Conservation (phyloP, 2,113 vertebrate genomes). For the Plotosus lineatus region DNA sequence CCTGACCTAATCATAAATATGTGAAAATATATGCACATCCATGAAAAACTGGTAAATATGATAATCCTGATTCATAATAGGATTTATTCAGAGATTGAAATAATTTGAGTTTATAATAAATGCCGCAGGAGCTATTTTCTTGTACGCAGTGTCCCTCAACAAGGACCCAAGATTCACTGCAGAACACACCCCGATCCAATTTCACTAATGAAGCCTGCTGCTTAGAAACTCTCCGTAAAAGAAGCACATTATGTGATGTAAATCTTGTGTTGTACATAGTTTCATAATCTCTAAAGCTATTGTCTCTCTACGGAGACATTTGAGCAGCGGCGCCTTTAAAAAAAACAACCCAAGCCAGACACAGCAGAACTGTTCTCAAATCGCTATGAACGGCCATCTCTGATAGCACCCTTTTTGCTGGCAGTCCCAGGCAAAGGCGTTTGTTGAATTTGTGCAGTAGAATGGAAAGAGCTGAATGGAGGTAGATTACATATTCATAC, state of each 20-base stretch:
- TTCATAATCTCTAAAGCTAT: conserved; percentile 18
- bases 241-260: neutral
- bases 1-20: too few relatives aligned
- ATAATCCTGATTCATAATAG: neutral
- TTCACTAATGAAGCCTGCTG: neutral
- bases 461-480: conserved; percentile 69
- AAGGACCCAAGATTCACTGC: neutral
- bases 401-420: conserved; percentile 25
- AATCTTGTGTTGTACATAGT: conserved; percentile 23
- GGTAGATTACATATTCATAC: conserved; percentile 73
- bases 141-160: neutral
- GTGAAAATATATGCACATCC: neutral
- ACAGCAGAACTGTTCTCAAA: conserved; percentile 18
- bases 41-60: neutral
- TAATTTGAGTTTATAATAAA: neutral
- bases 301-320: conserved; percentile 3
- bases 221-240: neutral
- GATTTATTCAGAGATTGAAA: neutral
- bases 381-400: conserved; percentile 1
- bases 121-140: neutral
- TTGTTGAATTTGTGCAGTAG: conserved; percentile 39
- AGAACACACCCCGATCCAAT: neutral
- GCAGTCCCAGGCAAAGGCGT: conserved; percentile 28
- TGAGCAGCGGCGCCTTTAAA: conserved; percentile 24
- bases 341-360: conserved; percentile 15